Base-by-base conservation (phyloP, 2,888 invertebrate species). In the Hyppa rectilinea region DNA sequence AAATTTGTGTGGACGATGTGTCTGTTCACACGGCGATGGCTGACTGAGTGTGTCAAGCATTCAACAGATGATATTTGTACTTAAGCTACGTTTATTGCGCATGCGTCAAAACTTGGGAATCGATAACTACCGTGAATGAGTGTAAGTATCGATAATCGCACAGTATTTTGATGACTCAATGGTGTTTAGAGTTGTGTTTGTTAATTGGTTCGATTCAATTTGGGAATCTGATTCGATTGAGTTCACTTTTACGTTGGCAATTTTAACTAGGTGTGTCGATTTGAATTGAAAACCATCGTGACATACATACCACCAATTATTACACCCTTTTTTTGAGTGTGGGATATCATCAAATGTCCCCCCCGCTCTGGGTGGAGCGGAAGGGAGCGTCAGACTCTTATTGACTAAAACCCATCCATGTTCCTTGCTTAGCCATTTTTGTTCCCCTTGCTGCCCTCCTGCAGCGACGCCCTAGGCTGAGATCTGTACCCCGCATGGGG, bases 31-130 rank as follows among this genome's bases (percentile, higher is more conserved):
- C 67, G 78, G 86, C 85, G 85, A 89, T 93, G 94, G 95, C 95
- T 95, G 95, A 95, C 95, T 95, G 95, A 89, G 65, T 80, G 77
- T 68, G 59, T 74, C 64, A 66, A 29, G 62, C 82, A 87, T 87
- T 88, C 94, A 94, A 94, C 95, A 94, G 94, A 94, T 95, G 94
- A 91, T 90, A 93, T 94, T 93, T 93, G 92, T 94, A 92, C 83
- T 87, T 80, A 63, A 76, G 73, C 76, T 71, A 78, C 76, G 83
- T 74, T 78, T 73, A 87, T 56, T 89, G 92, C 93, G 93, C 93
- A 87, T 92, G 93, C 90, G 93, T 92, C 89, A 83, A 88, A 88
- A 87, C 86, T 81, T 84, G 88, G 85, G 88, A 92, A 94, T 94
- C 94, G 90, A 94, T 94, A 87, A 88, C 83, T 79, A 73, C 78